Base-by-base conservation (phyloP, 2,797 vertebrate genomes). In the Sebastes miniatus region DNA sequence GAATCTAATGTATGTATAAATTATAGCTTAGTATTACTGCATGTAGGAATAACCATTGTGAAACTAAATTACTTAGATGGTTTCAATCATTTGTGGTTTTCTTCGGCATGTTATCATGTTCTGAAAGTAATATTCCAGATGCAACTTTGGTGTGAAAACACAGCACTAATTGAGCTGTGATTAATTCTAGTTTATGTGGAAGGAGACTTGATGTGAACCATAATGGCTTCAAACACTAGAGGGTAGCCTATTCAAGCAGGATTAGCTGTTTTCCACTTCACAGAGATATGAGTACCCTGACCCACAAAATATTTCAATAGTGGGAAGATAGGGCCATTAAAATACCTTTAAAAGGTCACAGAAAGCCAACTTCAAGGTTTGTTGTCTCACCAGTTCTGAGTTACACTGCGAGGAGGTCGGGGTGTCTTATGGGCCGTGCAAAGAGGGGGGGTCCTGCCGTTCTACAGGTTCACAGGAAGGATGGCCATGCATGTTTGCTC, bases 401-500 rank as follows among this genome's bases (percentile, higher is more conserved):
- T 85, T 84, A 84, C 74, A 18, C 76, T 12, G 64, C 73, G 68
- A 85, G 79, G 68, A 43, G n/a, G 80, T 69, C 14, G 61, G 61
- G 85, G 78, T 81, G 81, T 73, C 76, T 87, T 85, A 74, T 80
- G 86, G 80, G 77, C 77, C 86, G 76, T 69, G 78, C 67, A 10
- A 54, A 71, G 85, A 84, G 80, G 7, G 88, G 81, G 85, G 74
- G 87, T 88, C 85, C 86, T 89, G 84, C 89, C 86, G 76, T 90
- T 90, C 83, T 90, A 69, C 85, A 85, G 74, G 87, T 91, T 91
- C 87, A 87, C 79, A 81, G 90, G 87, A 86, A 88, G 85, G 90
- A 91, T 91, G 88, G 91, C 87, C 83, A 89, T 86, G 93, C 93
- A 89, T 94, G 94, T 95, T 95, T 93, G 91, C 88, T 93, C 93